A percentile compares a stretch with the other conserved stretches of the same genome.
Conservation (phyloP, 2,888 invertebrate genomes). For the Anoncus sp. region DNA sequence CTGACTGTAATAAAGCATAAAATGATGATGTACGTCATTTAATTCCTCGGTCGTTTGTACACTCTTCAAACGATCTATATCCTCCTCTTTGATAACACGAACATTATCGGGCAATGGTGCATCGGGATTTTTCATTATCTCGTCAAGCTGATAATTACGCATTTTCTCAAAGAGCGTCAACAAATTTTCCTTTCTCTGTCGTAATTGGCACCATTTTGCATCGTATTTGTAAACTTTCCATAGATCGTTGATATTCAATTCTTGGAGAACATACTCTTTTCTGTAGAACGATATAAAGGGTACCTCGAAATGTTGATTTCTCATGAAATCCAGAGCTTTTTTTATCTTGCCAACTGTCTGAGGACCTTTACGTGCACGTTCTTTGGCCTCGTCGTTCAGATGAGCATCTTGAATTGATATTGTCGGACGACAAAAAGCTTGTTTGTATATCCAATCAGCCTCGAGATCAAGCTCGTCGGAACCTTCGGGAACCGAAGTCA, state of each 20-base stretch:
- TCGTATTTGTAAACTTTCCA: slow-evolving; percentile 99
- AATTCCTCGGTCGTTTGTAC: slow-evolving; percentile 95
- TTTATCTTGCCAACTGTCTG: slow-evolving; percentile 93
- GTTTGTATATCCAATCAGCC: slow-evolving; percentile 98
- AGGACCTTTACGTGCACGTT: slow-evolving; percentile 86
- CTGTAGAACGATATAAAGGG: slow-evolving; percentile 99
- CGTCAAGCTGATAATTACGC: slow-evolving; percentile 92
- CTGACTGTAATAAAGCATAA: slow-evolving; percentile 94
- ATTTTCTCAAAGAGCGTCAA: slow-evolving; percentile 93
- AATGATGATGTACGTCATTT: slow-evolving; percentile 95
- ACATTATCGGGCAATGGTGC: slow-evolving; percentile 92
- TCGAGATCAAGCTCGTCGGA: slow-evolving; percentile 95
- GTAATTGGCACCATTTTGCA: slow-evolving; percentile 96
- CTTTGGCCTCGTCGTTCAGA: slow-evolving; percentile 82
- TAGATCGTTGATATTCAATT: slow-evolving; percentile 95
- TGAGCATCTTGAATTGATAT: slow-evolving; percentile 90
- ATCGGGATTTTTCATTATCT: slow-evolving; percentile 84
- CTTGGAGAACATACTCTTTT: slow-evolving; percentile 97
- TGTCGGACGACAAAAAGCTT: slow-evolving; percentile 92
- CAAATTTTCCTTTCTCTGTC: slow-evolving; percentile 91
- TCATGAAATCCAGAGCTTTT: slow-evolving; percentile 96
- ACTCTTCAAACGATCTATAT: slow-evolving; percentile 89
- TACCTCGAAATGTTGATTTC: slow-evolving; percentile 96
- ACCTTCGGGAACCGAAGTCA: slow-evolving; percentile 91
- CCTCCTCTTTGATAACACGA: slow-evolving; percentile 91